phyloP scores from a whole-genome alignment of 2,888 invertebrate genomes.

The Drosophila pegasa region DNA sequence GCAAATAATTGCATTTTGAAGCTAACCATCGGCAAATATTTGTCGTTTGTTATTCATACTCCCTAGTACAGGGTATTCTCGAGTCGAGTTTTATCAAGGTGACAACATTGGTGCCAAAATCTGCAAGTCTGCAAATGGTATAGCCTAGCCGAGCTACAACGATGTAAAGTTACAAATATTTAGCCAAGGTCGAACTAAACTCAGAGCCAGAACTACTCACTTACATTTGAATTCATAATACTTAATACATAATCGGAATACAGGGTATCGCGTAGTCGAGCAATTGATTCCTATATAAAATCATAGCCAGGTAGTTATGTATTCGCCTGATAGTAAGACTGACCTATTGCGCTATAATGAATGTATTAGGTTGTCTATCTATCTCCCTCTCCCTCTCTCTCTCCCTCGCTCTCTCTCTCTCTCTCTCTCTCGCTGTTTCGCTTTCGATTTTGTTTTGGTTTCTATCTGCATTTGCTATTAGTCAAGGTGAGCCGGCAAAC shows the following conservation, averaged over 20 bases:
- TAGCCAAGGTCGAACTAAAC: too few species aligned
- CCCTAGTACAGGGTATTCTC: background rate
- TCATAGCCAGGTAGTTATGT: background rate
- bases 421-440: constrained; percentile 25
- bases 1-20: too few species aligned
- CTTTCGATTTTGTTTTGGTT: constrained; percentile 42
- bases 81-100: background rate
- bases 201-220: too few species aligned
- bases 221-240: too few species aligned
- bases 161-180: too few species aligned
- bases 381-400: background rate
- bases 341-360: constrained; percentile 31
- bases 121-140: background rate
- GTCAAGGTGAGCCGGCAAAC: constrained; percentile 63
- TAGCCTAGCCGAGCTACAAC: background rate
- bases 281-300: background rate
- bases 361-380: background rate
- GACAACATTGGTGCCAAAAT: too few species aligned
- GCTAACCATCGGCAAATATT: too few species aligned
- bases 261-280: constrained; percentile 21
- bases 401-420: background rate
- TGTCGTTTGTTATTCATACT: background rate
- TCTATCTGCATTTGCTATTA: constrained; percentile 41
- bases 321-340: constrained; percentile 29
- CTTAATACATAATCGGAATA: too few species aligned